Evolutionary conservation across 2,797 vertebrate species (phyloP).

Genomic region (Myripristis jacobus): DNA sequence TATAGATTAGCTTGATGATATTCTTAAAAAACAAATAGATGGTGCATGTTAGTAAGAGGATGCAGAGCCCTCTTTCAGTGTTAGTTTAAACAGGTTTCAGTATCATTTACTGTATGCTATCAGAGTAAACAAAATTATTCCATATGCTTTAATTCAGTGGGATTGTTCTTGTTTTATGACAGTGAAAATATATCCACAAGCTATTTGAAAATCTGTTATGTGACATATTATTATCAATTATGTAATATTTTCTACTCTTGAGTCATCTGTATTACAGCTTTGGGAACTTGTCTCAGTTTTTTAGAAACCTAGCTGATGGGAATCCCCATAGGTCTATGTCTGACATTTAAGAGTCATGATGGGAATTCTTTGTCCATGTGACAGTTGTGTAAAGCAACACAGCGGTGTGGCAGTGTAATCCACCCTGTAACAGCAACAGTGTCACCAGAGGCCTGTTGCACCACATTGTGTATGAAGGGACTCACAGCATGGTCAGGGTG

Average conservation of each 20-base stretch:
- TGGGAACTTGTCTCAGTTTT: neutral
- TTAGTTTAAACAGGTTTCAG: too few relatives aligned
- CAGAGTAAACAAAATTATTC: too few relatives aligned
- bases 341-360: conserved; percentile 4
- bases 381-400: neutral
- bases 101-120: too few relatives aligned
- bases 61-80: too few relatives aligned
- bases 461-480: too few relatives aligned
- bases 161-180: too few relatives aligned
- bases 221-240: too few relatives aligned
- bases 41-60: neutral
- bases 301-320: neutral
- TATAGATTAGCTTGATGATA: neutral
- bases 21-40: neutral
- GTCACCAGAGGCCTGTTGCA: too few relatives aligned
- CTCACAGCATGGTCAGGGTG: too few relatives aligned
- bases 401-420: neutral
- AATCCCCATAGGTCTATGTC: neutral
- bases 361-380: neutral
- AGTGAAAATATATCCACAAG: too few relatives aligned
- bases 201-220: too few relatives aligned
- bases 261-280: neutral
- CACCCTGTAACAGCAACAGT: neutral
- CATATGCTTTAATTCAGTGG: too few relatives aligned
- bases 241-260: neutral